Conservation (phyloP, 2,797 vertebrate species). For the Euthynnus affinis region DNA sequence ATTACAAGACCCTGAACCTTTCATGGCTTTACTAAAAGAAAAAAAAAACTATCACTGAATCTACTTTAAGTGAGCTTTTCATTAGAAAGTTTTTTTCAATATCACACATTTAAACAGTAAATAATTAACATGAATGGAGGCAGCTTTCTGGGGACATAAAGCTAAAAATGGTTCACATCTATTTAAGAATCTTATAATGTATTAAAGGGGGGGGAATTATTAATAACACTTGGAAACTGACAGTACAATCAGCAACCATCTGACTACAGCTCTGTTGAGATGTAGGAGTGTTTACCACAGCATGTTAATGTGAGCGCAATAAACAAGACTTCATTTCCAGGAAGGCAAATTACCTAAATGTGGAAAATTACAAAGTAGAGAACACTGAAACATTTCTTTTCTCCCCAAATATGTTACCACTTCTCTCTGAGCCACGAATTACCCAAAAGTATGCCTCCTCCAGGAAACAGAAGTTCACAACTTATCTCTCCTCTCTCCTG, state of each 20-base stretch:
- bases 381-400: slow-evolving; percentile 31
- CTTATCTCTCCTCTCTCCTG: slow-evolving; percentile 54
- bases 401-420: slow-evolving; percentile 47
- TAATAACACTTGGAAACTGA: not conserved
- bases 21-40: not conserved
- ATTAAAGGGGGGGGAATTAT: not conserved
- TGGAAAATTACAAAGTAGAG: slow-evolving; percentile 9
- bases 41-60: not conserved
- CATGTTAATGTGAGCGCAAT: slow-evolving; percentile 6
- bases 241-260: slow-evolving; percentile 7
- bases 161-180: not conserved
- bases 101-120: slow-evolving; percentile 11
- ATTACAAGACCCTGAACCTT: slow-evolving; percentile 15
- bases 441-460: slow-evolving; percentile 57
- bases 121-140: not conserved
- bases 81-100: slow-evolving; percentile 4
- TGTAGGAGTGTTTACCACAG: not conserved
- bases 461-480: slow-evolving; percentile 77
- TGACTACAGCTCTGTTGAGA: not conserved
- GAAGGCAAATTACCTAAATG: slow-evolving; percentile 10
- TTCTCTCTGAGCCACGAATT: slow-evolving; percentile 41
- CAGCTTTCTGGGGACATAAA: not conserved
- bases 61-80: slow-evolving; percentile 17
- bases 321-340: not conserved
- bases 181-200: not conserved